Base-by-base conservation (phyloP, 2,797 vertebrate genomes). In the Sylvilagus floridanus region DNA sequence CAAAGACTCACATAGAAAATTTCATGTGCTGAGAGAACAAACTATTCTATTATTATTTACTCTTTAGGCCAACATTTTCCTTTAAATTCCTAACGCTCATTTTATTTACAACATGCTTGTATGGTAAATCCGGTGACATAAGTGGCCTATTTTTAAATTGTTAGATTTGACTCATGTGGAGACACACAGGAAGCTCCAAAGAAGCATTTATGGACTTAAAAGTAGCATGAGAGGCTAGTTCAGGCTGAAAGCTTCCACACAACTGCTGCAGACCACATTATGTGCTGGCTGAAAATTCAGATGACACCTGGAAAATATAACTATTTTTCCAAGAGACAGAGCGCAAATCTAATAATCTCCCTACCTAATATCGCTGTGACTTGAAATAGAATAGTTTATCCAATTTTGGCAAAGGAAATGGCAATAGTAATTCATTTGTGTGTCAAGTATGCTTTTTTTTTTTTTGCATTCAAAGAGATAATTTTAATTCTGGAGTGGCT, bases 251-350 rank as follows among this genome's bases (percentile, higher is more conserved):
- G 71, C 22, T 68, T 95, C 66, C 50, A 72, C 2, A 62, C 28
- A 82, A 30, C 47, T 69, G 24, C n/a, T 63, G 12, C 26, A 71
- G 69, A 87, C 63, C 69, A 88, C 7, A 42, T 93, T 93, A 90
- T 6, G 16, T 47, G 92, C 57, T 37, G 28, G 26, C 13, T 95
- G 35, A 76, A 95, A 96, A 95, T 95, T 89, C 78, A 92, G 96
- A 92, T 94, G 86, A 96, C 81, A 97, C 69, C 89, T 95, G 79
- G 93, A 96, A 97, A 97, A 90, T 90, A 81, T 76, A 96, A 85
- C 60, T 72, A 91, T 17, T 26, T 88, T 96, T 96, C 54, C 66
- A 95, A 88, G 32, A 54, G 13, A 76, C 54, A 95, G 62, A 84
- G 17, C 6, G 28, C n/a, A 90, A 96, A 96, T 86, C 37, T 77